phyloP scores from a whole-genome alignment of 2,113 vertebrate genomes.

The Micromys minutus region DNA sequence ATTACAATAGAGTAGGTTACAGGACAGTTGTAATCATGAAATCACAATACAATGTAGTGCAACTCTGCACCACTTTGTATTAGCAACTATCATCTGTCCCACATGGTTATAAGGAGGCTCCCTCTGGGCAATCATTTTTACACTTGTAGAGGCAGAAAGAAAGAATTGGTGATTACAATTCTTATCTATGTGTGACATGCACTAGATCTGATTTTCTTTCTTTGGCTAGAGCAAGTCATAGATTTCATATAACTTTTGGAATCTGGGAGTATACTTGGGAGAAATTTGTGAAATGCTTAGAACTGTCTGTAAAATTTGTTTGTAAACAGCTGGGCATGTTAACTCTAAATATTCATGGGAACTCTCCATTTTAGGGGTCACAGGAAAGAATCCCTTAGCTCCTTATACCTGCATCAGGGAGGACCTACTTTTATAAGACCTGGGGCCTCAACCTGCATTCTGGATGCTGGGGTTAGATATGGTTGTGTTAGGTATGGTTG shows the following conservation, averaged over 20 bases:
- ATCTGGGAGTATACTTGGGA: background rate
- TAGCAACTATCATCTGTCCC: background rate
- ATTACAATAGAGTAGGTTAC: background rate
- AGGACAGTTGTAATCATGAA: background rate
- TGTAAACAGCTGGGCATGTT: background rate
- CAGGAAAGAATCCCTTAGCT: background rate
- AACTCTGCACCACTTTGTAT: background rate
- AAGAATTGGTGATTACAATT: background rate
- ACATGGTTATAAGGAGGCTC: background rate
- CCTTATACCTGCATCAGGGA: background rate
- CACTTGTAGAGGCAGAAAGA: background rate
- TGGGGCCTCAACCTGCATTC: background rate
- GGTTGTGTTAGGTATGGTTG: background rate
- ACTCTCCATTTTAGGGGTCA: background rate
- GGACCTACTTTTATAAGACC: background rate
- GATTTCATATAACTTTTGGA: background rate
- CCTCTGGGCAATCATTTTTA: background rate
- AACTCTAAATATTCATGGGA: too few relatives aligned
- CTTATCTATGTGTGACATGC: background rate
- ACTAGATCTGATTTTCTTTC: background rate
- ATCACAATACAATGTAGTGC: background rate
- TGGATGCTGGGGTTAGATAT: background rate
- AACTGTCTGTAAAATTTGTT: background rate
- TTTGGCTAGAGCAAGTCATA: background rate
- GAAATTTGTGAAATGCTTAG: background rate